These are phyloP conservation scores for Nymphalis polychloros DNA, from an alignment of 2,888 invertebrate species.

Conservation along the genomic window DNA sequence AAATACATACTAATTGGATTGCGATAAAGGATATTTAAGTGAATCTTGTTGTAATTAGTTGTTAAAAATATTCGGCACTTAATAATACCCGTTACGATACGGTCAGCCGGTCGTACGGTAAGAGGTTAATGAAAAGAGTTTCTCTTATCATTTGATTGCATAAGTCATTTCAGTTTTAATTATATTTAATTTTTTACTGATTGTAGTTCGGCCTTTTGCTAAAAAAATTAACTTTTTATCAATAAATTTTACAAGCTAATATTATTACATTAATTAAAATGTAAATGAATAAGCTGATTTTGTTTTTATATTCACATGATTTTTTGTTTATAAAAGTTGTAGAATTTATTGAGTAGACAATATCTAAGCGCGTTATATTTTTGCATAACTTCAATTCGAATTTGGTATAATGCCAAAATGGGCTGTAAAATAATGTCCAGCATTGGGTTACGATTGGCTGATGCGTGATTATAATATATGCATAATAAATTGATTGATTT, in stretches of 20 bases:
- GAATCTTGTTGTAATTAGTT: slow-evolving; percentile 29
- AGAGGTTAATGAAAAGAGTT: slow-evolving; percentile 10
- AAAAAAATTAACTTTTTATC: neutral
- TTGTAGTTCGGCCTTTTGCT: neutral
- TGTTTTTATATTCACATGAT: too few species aligned
- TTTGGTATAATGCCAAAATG: too few species aligned
- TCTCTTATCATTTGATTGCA: slow-evolving; percentile 10
- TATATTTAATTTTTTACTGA: slow-evolving; percentile 7
- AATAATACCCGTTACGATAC: slow-evolving; percentile 27
- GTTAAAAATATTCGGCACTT: slow-evolving; percentile 21
- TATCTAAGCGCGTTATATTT: too few species aligned
- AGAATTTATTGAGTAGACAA: too few species aligned
- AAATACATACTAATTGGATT: slow-evolving; percentile 22
- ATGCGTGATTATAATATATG: too few species aligned
- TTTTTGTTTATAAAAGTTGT: too few species aligned
- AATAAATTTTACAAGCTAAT: neutral
- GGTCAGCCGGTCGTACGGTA: slow-evolving; percentile 15
- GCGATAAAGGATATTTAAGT: slow-evolving; percentile 22
- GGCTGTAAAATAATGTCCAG: too few species aligned
- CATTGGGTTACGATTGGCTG: too few species aligned
- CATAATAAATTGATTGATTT: too few species aligned
- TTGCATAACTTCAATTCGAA: too few species aligned
- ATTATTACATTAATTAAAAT: too few species aligned
- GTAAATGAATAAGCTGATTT: too few species aligned
- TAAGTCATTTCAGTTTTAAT: slow-evolving; percentile 4